A percentile compares a stretch with the other conserved stretches of the same genome.
These are phyloP conservation scores for Coregonus suidteri DNA, from an alignment of 2,797 vertebrate species.

Conservation along the genomic window DNA sequence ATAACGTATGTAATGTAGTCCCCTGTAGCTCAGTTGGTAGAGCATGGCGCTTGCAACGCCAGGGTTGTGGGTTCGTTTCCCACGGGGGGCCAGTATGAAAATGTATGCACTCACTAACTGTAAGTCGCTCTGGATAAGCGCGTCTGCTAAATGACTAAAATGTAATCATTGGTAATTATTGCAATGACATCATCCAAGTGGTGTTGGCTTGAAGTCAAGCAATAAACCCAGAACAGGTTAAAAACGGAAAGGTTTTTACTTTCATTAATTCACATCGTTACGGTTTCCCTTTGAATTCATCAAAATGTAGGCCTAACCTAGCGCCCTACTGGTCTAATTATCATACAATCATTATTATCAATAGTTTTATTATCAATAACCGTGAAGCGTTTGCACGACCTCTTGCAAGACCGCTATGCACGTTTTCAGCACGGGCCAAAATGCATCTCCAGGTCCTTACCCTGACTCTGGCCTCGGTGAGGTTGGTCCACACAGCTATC, in stretches of 20 bases:
- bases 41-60: too few species aligned
- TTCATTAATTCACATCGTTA: background rate
- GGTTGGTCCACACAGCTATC: slow-evolving; percentile 90
- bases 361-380: background rate
- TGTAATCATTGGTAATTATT: slow-evolving; percentile 5
- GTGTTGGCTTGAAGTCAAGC: background rate
- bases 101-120: too few species aligned
- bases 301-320: background rate
- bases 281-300: background rate
- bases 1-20: background rate
- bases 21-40: too few species aligned
- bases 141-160: too few species aligned
- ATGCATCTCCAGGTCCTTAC: slow-evolving; percentile 71
- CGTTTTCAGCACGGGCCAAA: slow-evolving; percentile 35
- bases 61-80: too few species aligned
- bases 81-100: too few species aligned
- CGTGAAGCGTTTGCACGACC: background rate
- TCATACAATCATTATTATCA: background rate
- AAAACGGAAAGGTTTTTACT: background rate
- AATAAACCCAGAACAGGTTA: background rate
- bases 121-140: too few species aligned
- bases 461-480: slow-evolving; percentile 91
- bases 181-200: background rate
- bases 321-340: background rate
- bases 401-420: slow-evolving; percentile 10